Percentiles rank a stretch among this genome's conserved stretches.
Evolutionary conservation across 2,888 invertebrate genomes (phyloP).

Genomic region (Tenthredo amoena): DNA sequence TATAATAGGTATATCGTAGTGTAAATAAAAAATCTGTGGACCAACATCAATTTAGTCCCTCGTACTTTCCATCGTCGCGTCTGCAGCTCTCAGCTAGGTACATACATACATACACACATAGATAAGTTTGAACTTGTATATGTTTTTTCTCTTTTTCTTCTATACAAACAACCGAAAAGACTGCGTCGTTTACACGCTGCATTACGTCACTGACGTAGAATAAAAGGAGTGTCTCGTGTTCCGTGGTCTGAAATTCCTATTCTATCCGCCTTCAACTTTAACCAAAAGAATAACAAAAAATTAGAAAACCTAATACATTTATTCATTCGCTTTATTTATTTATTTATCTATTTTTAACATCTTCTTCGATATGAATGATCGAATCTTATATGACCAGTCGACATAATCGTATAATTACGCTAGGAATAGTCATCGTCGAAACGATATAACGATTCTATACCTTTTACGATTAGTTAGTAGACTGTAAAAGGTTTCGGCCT

Average conservation of each 20-base stretch:
- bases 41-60: not conserved
- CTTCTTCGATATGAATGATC: not conserved
- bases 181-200: not conserved
- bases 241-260: conserved; percentile 36
- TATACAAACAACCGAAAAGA: conserved; percentile 1
- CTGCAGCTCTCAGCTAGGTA: not conserved
- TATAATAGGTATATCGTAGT: not conserved
- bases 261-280: conserved; percentile 11
- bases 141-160: not conserved
- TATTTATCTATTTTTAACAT: not conserved
- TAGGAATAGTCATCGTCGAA: not conserved
- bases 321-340: not conserved
- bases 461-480: conserved; percentile 7
- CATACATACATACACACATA: not conserved
- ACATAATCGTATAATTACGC: not conserved
- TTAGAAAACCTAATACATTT: not conserved
- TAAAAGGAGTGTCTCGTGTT: conserved; percentile 46
- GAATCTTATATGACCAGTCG: not conserved
- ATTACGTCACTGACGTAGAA: conserved; percentile 23
- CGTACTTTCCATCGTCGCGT: conserved; percentile 11
- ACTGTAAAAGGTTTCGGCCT: conserved; percentile 3
- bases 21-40: conserved; percentile 28
- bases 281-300: not conserved
- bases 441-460: not conserved
- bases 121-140: not conserved